These are phyloP conservation scores for Luffia ferchaultella DNA, from an alignment of 2,888 invertebrate species.

Conservation along the genomic window DNA sequence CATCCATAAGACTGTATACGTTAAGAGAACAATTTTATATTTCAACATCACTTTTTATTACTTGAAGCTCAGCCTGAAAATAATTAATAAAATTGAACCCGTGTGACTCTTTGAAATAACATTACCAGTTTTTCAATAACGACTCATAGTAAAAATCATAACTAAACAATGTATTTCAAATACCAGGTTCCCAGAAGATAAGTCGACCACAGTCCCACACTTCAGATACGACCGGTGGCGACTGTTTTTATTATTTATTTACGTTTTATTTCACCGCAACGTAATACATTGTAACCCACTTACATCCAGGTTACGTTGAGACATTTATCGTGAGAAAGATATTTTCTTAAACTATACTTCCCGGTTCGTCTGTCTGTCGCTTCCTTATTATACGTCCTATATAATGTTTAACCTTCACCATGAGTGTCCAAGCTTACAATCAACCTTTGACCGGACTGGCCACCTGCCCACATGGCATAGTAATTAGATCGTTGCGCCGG, in stretches of 20 bases:
- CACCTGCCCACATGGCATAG: constrained; percentile 11
- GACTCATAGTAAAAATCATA: neutral
- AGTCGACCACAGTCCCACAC: constrained; percentile 50
- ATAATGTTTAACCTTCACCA: too few relatives aligned
- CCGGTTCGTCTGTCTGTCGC: neutral
- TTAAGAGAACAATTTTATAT: neutral
- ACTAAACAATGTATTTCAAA: neutral
- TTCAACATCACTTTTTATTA: neutral
- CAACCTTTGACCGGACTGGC: neutral
- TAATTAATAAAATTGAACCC: neutral
- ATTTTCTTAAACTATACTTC: neutral
- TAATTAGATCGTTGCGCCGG: constrained; percentile 45
- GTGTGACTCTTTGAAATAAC: too few relatives aligned
- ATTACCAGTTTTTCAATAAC: neutral
- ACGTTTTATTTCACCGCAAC: neutral
- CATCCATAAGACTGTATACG: neutral
- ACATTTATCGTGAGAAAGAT: neutral
- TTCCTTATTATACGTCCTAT: neutral
- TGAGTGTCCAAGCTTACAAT: neutral
- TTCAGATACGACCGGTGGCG: constrained; percentile 16
- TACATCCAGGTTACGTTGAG: too few relatives aligned
- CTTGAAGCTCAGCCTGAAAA: neutral
- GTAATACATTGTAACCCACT: too few relatives aligned
- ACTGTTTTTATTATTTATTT: neutral
- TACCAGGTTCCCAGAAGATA: constrained; percentile 24